A percentile compares a stretch with the other conserved stretches of the same genome.
Conservation (phyloP, 35 echinoderm and acorn worm species). For the Diadema setosum region DNA sequence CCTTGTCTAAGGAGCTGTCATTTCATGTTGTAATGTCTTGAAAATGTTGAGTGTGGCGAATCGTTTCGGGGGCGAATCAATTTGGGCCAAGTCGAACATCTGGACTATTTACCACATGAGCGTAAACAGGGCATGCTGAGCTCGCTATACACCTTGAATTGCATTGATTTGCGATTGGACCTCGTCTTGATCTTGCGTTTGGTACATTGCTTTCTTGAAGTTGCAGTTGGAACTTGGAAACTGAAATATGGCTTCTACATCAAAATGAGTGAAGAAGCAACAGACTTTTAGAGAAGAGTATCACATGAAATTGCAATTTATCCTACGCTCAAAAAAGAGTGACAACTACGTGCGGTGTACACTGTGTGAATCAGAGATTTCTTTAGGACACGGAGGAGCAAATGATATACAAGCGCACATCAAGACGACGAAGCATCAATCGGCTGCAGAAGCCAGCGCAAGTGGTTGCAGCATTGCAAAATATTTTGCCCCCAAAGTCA, state of each 20-base stretch:
- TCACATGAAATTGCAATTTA: background rate
- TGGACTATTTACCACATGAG: too few relatives aligned
- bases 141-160: too few relatives aligned
- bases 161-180: too few relatives aligned
- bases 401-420: constrained; percentile 38
- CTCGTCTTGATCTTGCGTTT: too few relatives aligned
- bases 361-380: constrained; percentile 22
- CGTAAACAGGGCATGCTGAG: too few relatives aligned
- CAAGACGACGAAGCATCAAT: constrained; percentile 38
- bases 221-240: too few relatives aligned
- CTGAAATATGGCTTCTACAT: background rate
- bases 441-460: background rate
- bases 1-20: too few relatives aligned
- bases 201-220: too few relatives aligned
- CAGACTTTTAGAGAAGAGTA: constrained; percentile 23
- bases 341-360: constrained; percentile 27
- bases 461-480: background rate
- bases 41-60: too few relatives aligned
- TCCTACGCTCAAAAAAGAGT: background rate
- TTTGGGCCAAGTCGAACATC: too few relatives aligned
- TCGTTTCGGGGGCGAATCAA: too few relatives aligned
- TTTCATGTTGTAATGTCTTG: too few relatives aligned
- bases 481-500: constrained; percentile 8
- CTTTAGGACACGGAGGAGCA: constrained; percentile 22
- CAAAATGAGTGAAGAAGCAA: constrained; percentile 5